Evolutionary conservation across 2,113 vertebrate species (phyloP).

Genomic region (Coregonus clupeaformis): DNA sequence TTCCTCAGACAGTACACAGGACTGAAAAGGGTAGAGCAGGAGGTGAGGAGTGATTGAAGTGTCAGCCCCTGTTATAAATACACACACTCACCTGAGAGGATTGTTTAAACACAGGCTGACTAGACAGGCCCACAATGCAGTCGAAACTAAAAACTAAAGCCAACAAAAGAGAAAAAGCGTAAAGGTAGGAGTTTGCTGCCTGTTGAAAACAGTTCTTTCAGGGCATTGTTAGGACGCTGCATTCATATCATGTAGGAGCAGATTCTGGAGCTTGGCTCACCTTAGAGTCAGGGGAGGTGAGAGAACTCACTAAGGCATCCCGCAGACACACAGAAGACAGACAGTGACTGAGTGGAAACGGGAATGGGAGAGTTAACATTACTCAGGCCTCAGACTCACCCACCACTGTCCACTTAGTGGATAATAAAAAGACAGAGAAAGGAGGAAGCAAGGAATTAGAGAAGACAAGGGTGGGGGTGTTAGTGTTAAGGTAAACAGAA

Average conservation of each 20-base stretch:
- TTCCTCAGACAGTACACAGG: constrained; percentile 26
- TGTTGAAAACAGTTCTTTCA: constrained; percentile 57
- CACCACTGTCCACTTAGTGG: not conserved
- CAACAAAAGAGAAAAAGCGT: constrained; percentile 42
- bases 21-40: constrained; percentile 34
- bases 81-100: constrained; percentile 30
- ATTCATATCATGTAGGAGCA: constrained; percentile 68
- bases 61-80: constrained; percentile 13
- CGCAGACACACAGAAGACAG: constrained; percentile 1
- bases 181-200: constrained; percentile 59
- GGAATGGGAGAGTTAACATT: not conserved
- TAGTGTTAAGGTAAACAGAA: too few species aligned
- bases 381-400: not conserved
- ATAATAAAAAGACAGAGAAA: not conserved
- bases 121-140: constrained; percentile 35
- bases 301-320: constrained; percentile 4
- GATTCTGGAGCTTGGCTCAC: constrained; percentile 62
- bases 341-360: constrained; percentile 3
- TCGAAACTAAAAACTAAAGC: constrained; percentile 44
- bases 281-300: constrained; percentile 33
- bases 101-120: constrained; percentile 42
- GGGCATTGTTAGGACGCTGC: constrained; percentile 53
- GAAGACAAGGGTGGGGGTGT: too few species aligned
- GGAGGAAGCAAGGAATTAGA: not conserved
- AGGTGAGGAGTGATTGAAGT: constrained; percentile 48